Evolutionary conservation across 2,113 vertebrate species (phyloP).

Genomic region (Macrotus californicus): DNA sequence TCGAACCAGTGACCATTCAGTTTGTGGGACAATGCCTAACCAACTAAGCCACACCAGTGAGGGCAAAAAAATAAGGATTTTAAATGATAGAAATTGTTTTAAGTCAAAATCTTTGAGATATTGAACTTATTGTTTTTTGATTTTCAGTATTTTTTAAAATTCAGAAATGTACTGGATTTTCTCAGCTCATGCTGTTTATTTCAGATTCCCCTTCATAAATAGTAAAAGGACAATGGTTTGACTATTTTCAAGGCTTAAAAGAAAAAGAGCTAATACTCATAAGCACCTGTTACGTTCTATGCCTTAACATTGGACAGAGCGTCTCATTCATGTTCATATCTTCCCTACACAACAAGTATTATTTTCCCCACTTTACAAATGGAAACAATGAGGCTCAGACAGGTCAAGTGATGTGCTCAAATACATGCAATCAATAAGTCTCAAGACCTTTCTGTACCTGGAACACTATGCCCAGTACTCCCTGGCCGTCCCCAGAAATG

Average conservation of each 20-base stretch:
- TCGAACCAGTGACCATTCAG: too few relatives aligned
- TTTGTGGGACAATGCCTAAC: too few relatives aligned
- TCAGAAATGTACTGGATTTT: not conserved
- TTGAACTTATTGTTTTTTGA: not conserved
- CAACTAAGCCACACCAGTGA: too few relatives aligned
- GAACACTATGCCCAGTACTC: not conserved
- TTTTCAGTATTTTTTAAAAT: not conserved
- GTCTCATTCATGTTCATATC: not conserved
- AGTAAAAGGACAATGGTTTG: not conserved
- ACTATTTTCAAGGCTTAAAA: slow-evolving; percentile 2
- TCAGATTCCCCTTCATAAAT: not conserved
- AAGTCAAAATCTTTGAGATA: not conserved
- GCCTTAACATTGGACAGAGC: not conserved
- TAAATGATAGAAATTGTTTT: not conserved
- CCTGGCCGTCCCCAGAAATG: not conserved
- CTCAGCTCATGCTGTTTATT: not conserved
- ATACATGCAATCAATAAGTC: not conserved
- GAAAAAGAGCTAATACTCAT: not conserved
- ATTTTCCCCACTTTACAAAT: not conserved
- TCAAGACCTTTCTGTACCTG: not conserved
- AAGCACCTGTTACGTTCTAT: not conserved
- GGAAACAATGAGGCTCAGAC: not conserved
- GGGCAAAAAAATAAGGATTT: not conserved
- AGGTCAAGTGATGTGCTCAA: not conserved
- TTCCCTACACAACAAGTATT: not conserved